These are phyloP conservation scores for Antheraea yamamai DNA, from an alignment of 2,888 invertebrate species.

Conservation along the genomic window DNA sequence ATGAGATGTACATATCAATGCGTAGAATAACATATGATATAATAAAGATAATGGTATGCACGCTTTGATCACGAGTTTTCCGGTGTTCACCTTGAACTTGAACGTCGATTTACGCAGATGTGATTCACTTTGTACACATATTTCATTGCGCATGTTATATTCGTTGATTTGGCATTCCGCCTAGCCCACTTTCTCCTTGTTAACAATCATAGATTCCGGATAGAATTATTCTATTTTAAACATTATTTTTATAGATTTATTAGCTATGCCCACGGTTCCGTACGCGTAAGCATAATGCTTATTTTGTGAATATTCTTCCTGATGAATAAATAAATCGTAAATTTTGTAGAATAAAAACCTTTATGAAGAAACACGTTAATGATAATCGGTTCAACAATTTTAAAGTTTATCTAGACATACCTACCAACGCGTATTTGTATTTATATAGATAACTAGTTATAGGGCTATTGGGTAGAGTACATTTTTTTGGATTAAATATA, in stretches of 20 bases:
- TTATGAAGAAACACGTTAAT: too few species aligned
- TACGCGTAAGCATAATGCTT: neutral
- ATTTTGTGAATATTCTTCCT: too few species aligned
- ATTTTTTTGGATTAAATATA: too few species aligned
- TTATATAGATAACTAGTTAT: too few species aligned
- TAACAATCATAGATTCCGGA: conserved; percentile 11
- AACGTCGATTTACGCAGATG: conserved; percentile 33
- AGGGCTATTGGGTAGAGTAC: too few species aligned
- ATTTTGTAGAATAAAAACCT: too few species aligned
- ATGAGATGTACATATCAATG: neutral
- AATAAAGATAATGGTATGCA: conserved; percentile 21
- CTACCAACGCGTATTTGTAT: too few species aligned
- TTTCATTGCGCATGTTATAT: conserved; percentile 24
- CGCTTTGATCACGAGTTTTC: conserved; percentile 37
- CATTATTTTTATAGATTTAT: neutral
- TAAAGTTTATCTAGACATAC: too few species aligned
- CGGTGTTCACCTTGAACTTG: conserved; percentile 56
- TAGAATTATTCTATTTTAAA: neutral
- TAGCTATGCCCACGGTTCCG: neutral
- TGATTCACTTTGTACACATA: conserved; percentile 40
- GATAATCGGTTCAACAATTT: too few species aligned
- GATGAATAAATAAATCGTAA: too few species aligned
- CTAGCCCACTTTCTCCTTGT: conserved; percentile 29
- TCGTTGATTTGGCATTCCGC: conserved; percentile 28
- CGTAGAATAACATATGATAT: conserved; percentile 1